phyloP scores from a whole-genome alignment of 1,140 invertebrate species.

The Temnothorax curvispinosus region DNA sequence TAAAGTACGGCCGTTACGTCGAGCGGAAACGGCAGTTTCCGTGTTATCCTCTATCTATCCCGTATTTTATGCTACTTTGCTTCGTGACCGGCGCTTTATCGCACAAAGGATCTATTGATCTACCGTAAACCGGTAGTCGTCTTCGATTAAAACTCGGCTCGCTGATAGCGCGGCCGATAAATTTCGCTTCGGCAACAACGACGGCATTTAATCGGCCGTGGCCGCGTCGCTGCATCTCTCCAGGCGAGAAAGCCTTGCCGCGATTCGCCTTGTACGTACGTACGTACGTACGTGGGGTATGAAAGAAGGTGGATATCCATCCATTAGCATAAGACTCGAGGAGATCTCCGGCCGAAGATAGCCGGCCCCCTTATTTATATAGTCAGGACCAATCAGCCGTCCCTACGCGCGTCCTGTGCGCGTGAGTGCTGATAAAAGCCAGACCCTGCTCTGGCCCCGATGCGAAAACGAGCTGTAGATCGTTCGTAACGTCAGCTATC shows the following conservation, averaged over 20 bases:
- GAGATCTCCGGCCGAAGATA: slow-evolving; percentile 63
- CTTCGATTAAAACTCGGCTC: slow-evolving; percentile 37
- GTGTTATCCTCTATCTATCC: neutral
- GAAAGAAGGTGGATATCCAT: slow-evolving; percentile 55
- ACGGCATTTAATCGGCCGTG: slow-evolving; percentile 55
- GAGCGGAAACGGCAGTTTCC: slow-evolving; percentile 36
- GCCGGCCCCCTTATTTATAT: slow-evolving; percentile 65
- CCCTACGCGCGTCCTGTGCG: neutral
- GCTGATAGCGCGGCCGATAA: slow-evolving; percentile 37
- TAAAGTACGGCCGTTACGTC: neutral
- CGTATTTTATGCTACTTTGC: slow-evolving; percentile 55
- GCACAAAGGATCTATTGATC: slow-evolving; percentile 63
- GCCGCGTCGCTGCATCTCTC: neutral
- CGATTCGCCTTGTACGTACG: slow-evolving; percentile 2
- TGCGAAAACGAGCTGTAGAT: neutral
- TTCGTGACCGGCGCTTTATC: slow-evolving; percentile 37
- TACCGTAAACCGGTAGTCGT: slow-evolving; percentile 10
- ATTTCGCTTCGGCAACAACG: slow-evolving; percentile 55
- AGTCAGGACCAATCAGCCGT: slow-evolving; percentile 59
- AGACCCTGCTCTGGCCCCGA: neutral
- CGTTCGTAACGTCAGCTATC: slow-evolving; percentile 36
- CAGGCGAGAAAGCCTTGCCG: slow-evolving; percentile 5
- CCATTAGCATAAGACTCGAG: slow-evolving; percentile 71
- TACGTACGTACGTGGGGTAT: neutral
- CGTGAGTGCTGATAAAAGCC: slow-evolving; percentile 34